A percentile compares a stretch with the other conserved stretches of the same genome.
Evolutionary conservation across 53 echinoderm and acorn worm genomes (phyloP).

Genomic region (Echinometra lucunter): DNA sequence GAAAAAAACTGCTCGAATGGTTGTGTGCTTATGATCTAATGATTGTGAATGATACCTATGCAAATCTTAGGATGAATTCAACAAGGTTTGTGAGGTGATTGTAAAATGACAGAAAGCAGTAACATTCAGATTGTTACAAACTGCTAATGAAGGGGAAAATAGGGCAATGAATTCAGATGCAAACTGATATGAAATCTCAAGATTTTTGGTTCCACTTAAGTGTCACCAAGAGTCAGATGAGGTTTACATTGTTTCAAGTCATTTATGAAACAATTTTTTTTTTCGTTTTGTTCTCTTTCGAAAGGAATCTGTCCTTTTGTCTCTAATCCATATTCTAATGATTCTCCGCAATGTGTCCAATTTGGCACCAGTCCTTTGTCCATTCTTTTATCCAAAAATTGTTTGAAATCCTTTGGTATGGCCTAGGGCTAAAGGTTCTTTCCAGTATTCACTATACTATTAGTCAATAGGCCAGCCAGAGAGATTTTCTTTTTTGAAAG

Average conservation of each 20-base stretch:
- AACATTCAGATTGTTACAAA: constrained; percentile 36
- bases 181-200: not conserved
- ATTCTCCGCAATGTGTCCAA: not conserved
- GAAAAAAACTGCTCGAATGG: constrained; percentile 40
- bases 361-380: not conserved
- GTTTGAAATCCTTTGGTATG: not conserved
- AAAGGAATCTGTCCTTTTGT: not conserved
- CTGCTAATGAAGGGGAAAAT: constrained; percentile 1
- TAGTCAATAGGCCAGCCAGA: not conserved
- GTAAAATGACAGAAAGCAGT: constrained; percentile 51
- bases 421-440: not conserved
- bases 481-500: not conserved
- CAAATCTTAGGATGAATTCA: constrained; percentile 27
- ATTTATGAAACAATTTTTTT: not conserved
- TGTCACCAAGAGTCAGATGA: not conserved
- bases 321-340: not conserved
- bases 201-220: not conserved
- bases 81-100: constrained; percentile 39
- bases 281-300: not conserved
- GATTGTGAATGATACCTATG: constrained; percentile 27
- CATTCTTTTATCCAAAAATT: not conserved
- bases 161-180: not conserved
- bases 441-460: not conserved
- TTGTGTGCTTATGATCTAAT: constrained; percentile 47
- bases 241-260: not conserved